A percentile compares a stretch with the other conserved stretches of the same genome.
phyloP scores from a whole-genome alignment of 2,888 invertebrate genomes.

The Papilio elwesi region DNA sequence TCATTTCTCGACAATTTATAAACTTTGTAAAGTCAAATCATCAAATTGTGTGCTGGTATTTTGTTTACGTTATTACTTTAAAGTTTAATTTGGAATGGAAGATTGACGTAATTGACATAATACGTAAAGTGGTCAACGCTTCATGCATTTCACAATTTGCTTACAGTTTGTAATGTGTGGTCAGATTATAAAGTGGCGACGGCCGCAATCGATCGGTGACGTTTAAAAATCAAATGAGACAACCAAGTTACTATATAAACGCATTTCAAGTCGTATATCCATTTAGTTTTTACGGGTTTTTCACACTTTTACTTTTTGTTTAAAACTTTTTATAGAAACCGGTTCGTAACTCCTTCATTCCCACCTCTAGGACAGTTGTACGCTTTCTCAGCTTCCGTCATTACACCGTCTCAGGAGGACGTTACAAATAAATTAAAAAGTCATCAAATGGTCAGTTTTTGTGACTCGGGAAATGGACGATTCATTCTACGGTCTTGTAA shows the following conservation, averaged over 20 bases:
- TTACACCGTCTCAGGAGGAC: conserved; percentile 54
- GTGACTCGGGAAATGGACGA: conserved; percentile 49
- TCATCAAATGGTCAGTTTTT: conserved; percentile 62
- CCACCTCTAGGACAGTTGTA: conserved; percentile 56
- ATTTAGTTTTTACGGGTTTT: conserved; percentile 3
- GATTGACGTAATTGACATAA: too few species aligned
- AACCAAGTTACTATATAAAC: conserved; percentile 12
- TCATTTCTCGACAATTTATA: too few species aligned
- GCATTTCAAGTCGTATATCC: conserved; percentile 14
- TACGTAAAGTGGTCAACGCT: too few species aligned
- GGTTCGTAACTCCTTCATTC: conserved; percentile 32
- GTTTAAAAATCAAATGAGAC: background rate
- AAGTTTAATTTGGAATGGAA: too few species aligned
- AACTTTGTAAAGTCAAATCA: too few species aligned
- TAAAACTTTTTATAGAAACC: conserved; percentile 25
- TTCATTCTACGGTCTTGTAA: conserved; percentile 52
- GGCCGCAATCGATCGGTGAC: too few species aligned
- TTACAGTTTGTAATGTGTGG: too few species aligned
- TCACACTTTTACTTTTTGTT: conserved; percentile 29
- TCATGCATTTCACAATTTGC: too few species aligned
- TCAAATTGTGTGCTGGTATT: too few species aligned
- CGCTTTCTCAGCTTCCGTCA: conserved; percentile 57
- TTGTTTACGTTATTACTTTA: too few species aligned
- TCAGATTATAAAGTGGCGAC: too few species aligned
- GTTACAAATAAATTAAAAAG: conserved; percentile 76